Conservation (phyloP, 2,888 invertebrate genomes). For the Xestia xanthographa region DNA sequence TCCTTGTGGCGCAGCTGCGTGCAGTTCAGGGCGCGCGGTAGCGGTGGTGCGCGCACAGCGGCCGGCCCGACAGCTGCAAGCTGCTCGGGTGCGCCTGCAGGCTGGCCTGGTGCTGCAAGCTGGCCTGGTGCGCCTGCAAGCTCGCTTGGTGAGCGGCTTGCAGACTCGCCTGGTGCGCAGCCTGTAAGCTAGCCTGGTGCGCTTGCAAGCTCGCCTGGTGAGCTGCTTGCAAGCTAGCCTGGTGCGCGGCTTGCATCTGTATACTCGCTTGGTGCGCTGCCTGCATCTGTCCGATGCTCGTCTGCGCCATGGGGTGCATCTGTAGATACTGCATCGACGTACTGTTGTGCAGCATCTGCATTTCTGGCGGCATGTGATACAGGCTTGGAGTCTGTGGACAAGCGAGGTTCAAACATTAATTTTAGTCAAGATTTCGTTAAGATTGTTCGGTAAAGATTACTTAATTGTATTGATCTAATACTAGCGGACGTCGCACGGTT, state of each 20-base stretch:
- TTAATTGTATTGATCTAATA: no score
- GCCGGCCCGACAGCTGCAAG: slow-evolving; percentile 64
- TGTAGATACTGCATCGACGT: slow-evolving; percentile 86
- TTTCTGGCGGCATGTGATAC: slow-evolving; percentile 89
- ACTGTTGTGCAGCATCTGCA: slow-evolving; percentile 86
- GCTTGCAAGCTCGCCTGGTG: slow-evolving; percentile 71
- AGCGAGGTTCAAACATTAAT: slow-evolving; percentile 10
- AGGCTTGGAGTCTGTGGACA: slow-evolving; percentile 83
- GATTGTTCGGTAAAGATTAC: background rate
- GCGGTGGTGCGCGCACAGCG: slow-evolving; percentile 80
- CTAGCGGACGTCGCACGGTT: no score
- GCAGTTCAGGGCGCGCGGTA: slow-evolving; percentile 70
- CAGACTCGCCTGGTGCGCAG: slow-evolving; percentile 32
- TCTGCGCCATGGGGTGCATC: slow-evolving; percentile 79
- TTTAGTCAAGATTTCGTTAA: background rate
- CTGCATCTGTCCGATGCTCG: slow-evolving; percentile 72
- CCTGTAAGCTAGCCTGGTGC: slow-evolving; percentile 44
- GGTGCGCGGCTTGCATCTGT: slow-evolving; percentile 62
- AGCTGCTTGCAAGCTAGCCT: slow-evolving; percentile 66
- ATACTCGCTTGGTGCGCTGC: slow-evolving; percentile 66
- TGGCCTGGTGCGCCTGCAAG: slow-evolving; percentile 43
- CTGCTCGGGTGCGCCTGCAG: slow-evolving; percentile 43
- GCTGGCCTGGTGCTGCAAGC: slow-evolving; percentile 36
- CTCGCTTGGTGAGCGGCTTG: slow-evolving; percentile 39
- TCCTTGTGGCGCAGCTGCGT: background rate